phyloP scores from a whole-genome alignment of 2,888 invertebrate species.

The Lasioglossum leucozonium region DNA sequence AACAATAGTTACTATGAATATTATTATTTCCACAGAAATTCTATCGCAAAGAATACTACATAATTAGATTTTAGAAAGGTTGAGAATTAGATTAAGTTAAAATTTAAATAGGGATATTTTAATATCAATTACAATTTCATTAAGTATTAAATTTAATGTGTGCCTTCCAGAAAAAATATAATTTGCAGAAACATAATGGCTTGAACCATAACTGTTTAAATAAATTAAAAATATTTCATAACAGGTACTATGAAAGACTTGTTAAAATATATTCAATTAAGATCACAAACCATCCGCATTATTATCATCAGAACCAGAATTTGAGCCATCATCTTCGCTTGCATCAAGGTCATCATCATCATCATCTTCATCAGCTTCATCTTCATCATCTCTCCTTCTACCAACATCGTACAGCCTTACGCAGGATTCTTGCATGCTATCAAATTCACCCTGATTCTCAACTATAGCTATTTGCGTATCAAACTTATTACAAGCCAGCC shows the following conservation, averaged over 20 bases:
- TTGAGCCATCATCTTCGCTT: conserved; percentile 87
- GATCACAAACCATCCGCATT: conserved; percentile 70
- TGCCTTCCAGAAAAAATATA: background rate
- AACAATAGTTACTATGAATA: background rate
- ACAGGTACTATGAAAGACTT: background rate
- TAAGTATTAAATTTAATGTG: background rate
- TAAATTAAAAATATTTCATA: background rate
- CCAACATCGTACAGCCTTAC: conserved; percentile 97
- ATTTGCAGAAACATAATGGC: no score
- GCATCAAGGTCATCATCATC: conserved; percentile 87
- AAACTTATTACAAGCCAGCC: conserved; percentile 92
- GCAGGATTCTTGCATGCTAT: conserved; percentile 94
- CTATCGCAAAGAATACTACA: background rate
- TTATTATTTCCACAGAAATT: background rate
- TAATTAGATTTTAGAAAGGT: background rate
- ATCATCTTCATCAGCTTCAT: conserved; percentile 91
- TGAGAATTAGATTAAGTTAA: background rate
- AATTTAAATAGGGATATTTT: background rate
- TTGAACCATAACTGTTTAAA: background rate
- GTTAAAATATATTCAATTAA: conserved; percentile 9
- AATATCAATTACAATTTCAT: background rate
- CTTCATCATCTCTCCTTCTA: conserved; percentile 93
- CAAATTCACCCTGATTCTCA: conserved; percentile 94
- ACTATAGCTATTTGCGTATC: conserved; percentile 96
- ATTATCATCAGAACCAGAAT: conserved; percentile 84